phyloP scores from a whole-genome alignment of 2,888 invertebrate species.

The Frankliniella fusca region DNA sequence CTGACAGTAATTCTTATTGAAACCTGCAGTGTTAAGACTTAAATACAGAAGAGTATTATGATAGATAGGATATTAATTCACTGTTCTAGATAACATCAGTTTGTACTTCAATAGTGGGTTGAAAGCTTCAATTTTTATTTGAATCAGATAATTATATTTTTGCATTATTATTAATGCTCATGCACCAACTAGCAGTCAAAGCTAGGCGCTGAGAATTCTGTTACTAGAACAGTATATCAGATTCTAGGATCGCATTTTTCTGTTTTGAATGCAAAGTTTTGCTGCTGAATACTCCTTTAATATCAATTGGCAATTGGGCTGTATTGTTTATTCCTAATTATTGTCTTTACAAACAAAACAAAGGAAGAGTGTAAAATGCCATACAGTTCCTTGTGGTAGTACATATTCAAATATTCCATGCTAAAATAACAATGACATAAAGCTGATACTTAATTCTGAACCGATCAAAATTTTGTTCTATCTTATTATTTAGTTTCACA shows the following conservation, averaged over 20 bases:
- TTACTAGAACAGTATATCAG: background rate
- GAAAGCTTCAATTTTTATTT: background rate
- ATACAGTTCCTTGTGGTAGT: background rate
- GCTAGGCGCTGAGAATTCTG: background rate
- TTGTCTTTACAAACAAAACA: background rate
- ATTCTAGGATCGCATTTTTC: background rate
- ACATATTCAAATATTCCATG: background rate
- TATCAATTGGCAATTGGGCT: background rate
- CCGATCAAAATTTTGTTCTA: background rate
- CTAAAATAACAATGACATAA: background rate
- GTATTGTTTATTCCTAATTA: background rate
- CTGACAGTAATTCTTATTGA: no score
- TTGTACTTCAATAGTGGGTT: no score
- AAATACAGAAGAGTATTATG: background rate
- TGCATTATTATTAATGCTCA: background rate
- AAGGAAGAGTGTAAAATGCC: background rate
- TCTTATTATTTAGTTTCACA: background rate
- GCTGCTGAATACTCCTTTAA: background rate
- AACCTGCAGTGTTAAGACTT: background rate
- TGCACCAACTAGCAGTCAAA: background rate
- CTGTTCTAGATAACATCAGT: background rate
- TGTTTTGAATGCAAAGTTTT: background rate
- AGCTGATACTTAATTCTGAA: background rate
- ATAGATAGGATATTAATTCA: background rate
- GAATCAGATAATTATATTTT: background rate